Conservation (phyloP, 2,888 invertebrate genomes). For the Hipparchia sbordonii region DNA sequence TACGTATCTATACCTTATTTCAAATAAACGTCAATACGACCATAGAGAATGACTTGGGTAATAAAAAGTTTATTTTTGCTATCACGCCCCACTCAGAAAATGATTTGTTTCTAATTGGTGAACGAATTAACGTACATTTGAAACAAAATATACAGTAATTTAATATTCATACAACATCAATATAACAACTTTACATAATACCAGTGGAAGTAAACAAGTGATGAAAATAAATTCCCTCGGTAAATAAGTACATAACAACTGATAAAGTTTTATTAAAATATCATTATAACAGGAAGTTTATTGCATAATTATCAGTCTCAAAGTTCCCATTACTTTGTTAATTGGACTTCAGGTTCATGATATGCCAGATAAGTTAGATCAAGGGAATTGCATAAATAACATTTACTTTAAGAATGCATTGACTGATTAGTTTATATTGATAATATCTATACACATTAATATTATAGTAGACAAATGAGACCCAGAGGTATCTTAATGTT, state of each 20-base stretch:
- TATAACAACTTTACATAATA: neutral
- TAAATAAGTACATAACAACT: neutral
- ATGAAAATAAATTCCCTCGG: neutral
- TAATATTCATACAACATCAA: no score
- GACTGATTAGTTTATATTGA: neutral
- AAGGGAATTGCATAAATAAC: neutral
- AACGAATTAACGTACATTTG: no score
- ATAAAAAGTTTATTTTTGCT: no score
- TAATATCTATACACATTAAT: neutral
- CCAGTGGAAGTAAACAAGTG: neutral
- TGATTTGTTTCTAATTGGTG: no score
- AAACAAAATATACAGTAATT: no score
- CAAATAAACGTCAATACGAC: no score
- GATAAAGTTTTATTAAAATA: neutral
- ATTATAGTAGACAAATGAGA: no score
- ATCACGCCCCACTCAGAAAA: no score
- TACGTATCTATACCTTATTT: no score
- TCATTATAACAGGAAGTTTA: neutral
- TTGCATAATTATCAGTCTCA: neutral
- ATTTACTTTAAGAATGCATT: neutral
- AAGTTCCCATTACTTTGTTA: neutral
- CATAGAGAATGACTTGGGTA: no score
- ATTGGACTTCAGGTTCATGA: neutral
- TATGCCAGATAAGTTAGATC: neutral
- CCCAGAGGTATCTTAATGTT: no score